These are phyloP conservation scores for Chanos chanos DNA, from an alignment of 2,797 vertebrate genomes.

Conservation along the genomic window DNA sequence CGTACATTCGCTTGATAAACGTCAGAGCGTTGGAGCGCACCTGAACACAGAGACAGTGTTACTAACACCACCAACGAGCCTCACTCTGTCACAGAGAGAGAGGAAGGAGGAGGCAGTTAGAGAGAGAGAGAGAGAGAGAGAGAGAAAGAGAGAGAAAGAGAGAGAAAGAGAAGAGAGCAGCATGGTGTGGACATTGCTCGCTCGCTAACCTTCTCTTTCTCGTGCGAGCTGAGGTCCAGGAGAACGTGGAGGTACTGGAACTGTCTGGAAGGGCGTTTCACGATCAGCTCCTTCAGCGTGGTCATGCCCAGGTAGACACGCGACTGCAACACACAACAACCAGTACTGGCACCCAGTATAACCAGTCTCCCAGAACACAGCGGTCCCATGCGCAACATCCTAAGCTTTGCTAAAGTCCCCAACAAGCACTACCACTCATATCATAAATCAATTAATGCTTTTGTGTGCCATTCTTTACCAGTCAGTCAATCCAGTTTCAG, in stretches of 20 bases:
- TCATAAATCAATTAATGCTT: no score
- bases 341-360: no score
- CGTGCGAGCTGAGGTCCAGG: slow-evolving; percentile 91
- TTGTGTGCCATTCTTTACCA: no score
- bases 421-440: no score
- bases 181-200: no score
- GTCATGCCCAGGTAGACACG: slow-evolving; percentile 93
- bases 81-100: background rate
- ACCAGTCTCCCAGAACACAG: no score
- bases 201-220: slow-evolving; percentile 89
- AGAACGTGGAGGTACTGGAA: slow-evolving; percentile 93
- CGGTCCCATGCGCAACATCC: no score
- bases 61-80: no score
- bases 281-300: slow-evolving; percentile 87
- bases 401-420: no score
- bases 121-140: background rate
- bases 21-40: slow-evolving; percentile 86
- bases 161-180: background rate
- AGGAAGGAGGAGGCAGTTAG: background rate
- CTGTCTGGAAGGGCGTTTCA: slow-evolving; percentile 87
- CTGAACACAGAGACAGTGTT: slow-evolving; percentile 60
- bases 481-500: no score
- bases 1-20: slow-evolving; percentile 93
- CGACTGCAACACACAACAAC: slow-evolving; percentile 64
- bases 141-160: background rate